Conservation (phyloP, 2,797 vertebrate genomes). For the Chloroceryle inda region DNA sequence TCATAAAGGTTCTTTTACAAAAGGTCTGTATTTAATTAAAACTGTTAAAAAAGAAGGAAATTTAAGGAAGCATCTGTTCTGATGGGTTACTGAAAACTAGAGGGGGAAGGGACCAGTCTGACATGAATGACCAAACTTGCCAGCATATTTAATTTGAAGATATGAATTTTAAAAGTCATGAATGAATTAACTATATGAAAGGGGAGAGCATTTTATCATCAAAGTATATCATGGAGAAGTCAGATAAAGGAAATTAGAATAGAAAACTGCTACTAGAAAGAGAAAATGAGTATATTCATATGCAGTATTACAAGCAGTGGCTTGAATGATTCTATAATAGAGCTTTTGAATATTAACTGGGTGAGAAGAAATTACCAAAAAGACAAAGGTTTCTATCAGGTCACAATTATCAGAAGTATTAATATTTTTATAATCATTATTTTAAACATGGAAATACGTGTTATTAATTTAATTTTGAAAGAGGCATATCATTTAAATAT, state of each 20-base stretch:
- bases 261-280: conserved; percentile 53
- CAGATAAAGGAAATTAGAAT: conserved; percentile 46
- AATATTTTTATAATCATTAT: background rate
- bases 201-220: conserved; percentile 47
- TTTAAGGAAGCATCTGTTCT: background rate
- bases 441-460: background rate
- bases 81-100: background rate
- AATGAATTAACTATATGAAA: conserved; percentile 54
- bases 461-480: background rate
- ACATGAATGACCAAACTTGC: conserved; percentile 13
- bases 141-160: conserved; percentile 27
- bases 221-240: conserved; percentile 52
- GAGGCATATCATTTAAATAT: background rate
- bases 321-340: background rate
- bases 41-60: background rate
- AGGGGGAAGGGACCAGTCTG: background rate
- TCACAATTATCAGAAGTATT: conserved; percentile 38
- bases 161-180: conserved; percentile 43
- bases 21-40: conserved; percentile 36
- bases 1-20: background rate
- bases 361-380: conserved; percentile 44
- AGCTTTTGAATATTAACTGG: conserved; percentile 30
- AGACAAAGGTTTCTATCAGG: background rate
- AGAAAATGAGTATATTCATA: conserved; percentile 65
- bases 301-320: conserved; percentile 42